A percentile compares a stretch with the other conserved stretches of the same genome.
phyloP scores from a whole-genome alignment of 1,140 invertebrate species.

The Frieseomelitta varia region DNA sequence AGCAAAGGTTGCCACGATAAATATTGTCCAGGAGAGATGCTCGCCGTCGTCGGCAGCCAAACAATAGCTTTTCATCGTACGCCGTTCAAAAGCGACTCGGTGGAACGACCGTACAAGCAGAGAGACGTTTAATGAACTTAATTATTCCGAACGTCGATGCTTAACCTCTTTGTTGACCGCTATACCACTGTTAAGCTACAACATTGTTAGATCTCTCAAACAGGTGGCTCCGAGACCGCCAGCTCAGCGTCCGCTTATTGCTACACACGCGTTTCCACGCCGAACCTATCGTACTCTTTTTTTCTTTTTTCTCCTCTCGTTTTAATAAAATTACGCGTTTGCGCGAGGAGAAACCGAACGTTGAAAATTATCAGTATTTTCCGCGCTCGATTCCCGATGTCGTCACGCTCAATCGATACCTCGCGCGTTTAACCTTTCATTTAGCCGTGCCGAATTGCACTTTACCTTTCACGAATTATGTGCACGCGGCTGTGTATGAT shows the following conservation, averaged over 20 bases:
- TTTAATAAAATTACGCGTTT: not conserved
- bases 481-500: not conserved
- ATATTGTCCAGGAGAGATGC: conserved; percentile 51
- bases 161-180: conserved; percentile 53
- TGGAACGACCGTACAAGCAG: conserved; percentile 44
- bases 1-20: conserved; percentile 63
- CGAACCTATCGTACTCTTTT: not conserved
- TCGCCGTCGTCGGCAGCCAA: conserved; percentile 26
- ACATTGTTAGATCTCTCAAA: conserved; percentile 33
- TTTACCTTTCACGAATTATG: not conserved
- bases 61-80: conserved; percentile 59
- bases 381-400: not conserved
- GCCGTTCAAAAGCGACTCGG: conserved; percentile 50
- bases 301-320: not conserved
- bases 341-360: not conserved
- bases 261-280: not conserved
- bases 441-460: not conserved
- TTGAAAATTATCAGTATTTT: not conserved
- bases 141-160: conserved; percentile 54
- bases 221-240: conserved; percentile 21
- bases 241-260: not conserved
- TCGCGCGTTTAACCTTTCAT: not conserved
- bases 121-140: conserved; percentile 55
- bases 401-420: conserved; percentile 2
- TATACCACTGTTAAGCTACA: conserved; percentile 38